phyloP scores from a whole-genome alignment of 2,113 vertebrate genomes.

The Lophotis ruficrista region DNA sequence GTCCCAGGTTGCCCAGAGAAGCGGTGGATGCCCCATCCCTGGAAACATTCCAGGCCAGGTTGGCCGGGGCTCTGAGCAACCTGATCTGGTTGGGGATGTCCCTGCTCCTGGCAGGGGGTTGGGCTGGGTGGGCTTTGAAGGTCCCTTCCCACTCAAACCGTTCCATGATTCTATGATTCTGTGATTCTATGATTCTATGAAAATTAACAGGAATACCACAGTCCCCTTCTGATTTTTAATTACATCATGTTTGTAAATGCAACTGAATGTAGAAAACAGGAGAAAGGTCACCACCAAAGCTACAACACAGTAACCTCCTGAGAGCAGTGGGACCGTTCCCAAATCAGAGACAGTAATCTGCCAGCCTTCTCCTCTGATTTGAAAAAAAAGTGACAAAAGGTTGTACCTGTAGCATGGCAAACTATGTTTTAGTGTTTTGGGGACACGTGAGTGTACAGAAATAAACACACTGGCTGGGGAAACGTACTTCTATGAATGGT shows the following conservation, averaged over 20 bases:
- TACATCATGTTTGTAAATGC: not conserved
- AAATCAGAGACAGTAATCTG: not conserved
- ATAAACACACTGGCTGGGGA: not conserved
- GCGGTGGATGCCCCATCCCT: too few species aligned
- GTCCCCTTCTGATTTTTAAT: not conserved
- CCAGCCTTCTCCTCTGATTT: not conserved
- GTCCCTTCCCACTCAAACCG: too few species aligned
- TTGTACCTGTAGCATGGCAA: not conserved
- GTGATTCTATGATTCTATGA: too few species aligned
- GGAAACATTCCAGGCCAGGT: too few species aligned
- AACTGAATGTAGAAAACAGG: not conserved
- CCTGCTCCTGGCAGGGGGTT: too few species aligned
- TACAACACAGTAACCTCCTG: not conserved
- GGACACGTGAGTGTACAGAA: not conserved
- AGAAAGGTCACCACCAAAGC: not conserved
- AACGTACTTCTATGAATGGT: not conserved
- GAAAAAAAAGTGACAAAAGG: not conserved
- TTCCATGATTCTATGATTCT: too few species aligned
- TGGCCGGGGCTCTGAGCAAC: too few species aligned
- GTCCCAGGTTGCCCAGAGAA: too few species aligned
- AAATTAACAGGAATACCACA: not conserved
- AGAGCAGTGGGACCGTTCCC: not conserved
- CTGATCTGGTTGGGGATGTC: too few species aligned
- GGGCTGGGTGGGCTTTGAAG: too few species aligned
- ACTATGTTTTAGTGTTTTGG: not conserved